These are phyloP conservation scores for Rhodinocichla rosea DNA, from an alignment of 2,113 vertebrate species.

Conservation along the genomic window DNA sequence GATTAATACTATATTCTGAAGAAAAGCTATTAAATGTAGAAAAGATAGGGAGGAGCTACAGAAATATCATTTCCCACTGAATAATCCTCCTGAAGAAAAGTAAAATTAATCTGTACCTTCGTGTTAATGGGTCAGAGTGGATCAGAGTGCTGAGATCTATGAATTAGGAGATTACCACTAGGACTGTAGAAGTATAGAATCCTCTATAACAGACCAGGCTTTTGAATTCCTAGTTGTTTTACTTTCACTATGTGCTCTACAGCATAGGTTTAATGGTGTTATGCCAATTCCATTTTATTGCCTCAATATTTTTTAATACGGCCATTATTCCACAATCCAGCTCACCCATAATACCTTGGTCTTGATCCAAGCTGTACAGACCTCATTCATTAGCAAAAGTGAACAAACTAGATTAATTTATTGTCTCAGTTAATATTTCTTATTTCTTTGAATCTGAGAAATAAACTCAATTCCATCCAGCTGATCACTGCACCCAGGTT, in stretches of 20 bases:
- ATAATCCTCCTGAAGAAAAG: neutral
- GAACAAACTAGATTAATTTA: neutral
- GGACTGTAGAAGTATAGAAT: neutral
- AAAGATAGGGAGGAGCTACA: neutral
- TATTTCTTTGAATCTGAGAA: neutral
- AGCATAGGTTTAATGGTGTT: neutral
- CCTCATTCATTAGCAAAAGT: neutral
- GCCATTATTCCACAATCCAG: neutral
- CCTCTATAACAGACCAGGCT: neutral
- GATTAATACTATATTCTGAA: neutral
- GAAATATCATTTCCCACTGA: neutral
- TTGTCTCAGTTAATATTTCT: neutral
- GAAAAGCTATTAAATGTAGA: neutral
- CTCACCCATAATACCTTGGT: neutral
- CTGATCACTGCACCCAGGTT: neutral
- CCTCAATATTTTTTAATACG: neutral
- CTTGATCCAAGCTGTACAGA: rapidly evolving
- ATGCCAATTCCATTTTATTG: neutral
- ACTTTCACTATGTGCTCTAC: neutral
- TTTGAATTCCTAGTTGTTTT: neutral
- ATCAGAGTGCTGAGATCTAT: neutral
- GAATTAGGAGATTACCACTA: neutral
- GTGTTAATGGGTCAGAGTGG: neutral
- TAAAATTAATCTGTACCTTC: conserved; percentile 1
- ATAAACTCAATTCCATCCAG: neutral